A percentile compares a stretch with the other conserved stretches of the same genome.
Conservation (phyloP, 2,888 invertebrate species). For the Steinernema hermaphroditum region DNA sequence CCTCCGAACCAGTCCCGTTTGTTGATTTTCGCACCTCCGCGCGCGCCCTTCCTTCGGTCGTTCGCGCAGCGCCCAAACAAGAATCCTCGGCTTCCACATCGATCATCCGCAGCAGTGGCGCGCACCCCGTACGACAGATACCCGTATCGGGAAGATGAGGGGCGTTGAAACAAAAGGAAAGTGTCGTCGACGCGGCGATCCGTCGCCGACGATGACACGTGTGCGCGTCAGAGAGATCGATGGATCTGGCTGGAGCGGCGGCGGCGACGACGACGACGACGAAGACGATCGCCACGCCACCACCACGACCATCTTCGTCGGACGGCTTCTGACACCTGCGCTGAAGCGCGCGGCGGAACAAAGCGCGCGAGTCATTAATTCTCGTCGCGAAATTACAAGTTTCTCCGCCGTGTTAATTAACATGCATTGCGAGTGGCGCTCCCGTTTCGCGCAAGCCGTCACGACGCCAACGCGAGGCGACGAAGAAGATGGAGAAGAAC, state of each 20-base stretch:
- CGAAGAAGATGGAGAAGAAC: too few relatives aligned
- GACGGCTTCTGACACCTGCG: constrained; percentile 19
- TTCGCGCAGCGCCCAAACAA: background rate
- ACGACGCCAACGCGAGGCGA: background rate
- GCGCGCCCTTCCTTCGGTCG: constrained; percentile 10
- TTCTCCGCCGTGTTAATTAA: constrained; percentile 26
- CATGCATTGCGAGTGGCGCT: constrained; percentile 22
- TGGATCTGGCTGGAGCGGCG: background rate
- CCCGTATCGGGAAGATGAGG: constrained; percentile 19
- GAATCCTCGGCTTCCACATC: constrained; percentile 20
- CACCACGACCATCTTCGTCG: too few relatives aligned
- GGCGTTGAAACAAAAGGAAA: constrained; percentile 23
- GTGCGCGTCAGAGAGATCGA: constrained; percentile 10
- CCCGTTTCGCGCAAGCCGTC: background rate
- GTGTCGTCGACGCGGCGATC: background rate
- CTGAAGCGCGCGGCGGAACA: constrained; percentile 15
- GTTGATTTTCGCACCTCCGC: constrained; percentile 26
- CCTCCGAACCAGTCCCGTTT: constrained; percentile 25
- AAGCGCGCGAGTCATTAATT: constrained; percentile 18
- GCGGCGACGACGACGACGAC: background rate
- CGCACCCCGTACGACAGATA: constrained; percentile 3
- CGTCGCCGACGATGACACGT: background rate
- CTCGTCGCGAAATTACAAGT: constrained; percentile 28
- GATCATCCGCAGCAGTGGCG: constrained; percentile 6
- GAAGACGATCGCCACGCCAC: background rate